A percentile compares a stretch with the other conserved stretches of the same genome.
These are phyloP conservation scores for Solenopsis invicta DNA, from an alignment of 1,140 invertebrate genomes.

Conservation along the genomic window DNA sequence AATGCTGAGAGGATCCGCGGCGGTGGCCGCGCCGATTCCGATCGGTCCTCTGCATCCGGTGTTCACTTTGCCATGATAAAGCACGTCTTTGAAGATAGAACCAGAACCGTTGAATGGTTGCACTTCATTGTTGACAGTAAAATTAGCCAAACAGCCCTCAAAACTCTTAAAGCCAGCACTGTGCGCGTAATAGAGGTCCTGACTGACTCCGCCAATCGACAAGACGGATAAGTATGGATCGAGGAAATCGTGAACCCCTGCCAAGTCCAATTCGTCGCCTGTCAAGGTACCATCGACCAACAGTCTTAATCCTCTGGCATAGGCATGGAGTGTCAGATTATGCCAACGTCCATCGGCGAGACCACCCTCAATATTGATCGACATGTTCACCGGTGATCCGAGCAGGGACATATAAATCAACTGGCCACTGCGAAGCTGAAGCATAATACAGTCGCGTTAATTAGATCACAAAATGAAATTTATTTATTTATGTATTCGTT, in stretches of 20 bases:
- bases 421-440: conserved; percentile 89
- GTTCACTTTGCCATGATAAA: conserved; percentile 90
- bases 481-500: background rate
- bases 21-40: conserved; percentile 91
- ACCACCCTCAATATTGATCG: conserved; percentile 86
- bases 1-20: conserved; percentile 95
- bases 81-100: conserved; percentile 91
- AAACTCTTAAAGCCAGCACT: conserved; percentile 89
- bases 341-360: conserved; percentile 95
- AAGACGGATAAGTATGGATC: conserved; percentile 95
- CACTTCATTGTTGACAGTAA: conserved; percentile 95
- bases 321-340: conserved; percentile 91
- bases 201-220: conserved; percentile 91
- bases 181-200: conserved; percentile 87
- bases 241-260: conserved; percentile 95
- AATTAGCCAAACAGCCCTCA: conserved; percentile 96
- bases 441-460: conserved; percentile 34
- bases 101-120: conserved; percentile 96
- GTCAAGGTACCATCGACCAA: conserved; percentile 90
- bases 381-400: conserved; percentile 94
- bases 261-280: conserved; percentile 94
- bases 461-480: background rate
- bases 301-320: conserved; percentile 90
- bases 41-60: conserved; percentile 90
- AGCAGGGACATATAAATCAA: conserved; percentile 92